Conservation (phyloP, 2,888 invertebrate species). For the Drosophila koepferae region DNA sequence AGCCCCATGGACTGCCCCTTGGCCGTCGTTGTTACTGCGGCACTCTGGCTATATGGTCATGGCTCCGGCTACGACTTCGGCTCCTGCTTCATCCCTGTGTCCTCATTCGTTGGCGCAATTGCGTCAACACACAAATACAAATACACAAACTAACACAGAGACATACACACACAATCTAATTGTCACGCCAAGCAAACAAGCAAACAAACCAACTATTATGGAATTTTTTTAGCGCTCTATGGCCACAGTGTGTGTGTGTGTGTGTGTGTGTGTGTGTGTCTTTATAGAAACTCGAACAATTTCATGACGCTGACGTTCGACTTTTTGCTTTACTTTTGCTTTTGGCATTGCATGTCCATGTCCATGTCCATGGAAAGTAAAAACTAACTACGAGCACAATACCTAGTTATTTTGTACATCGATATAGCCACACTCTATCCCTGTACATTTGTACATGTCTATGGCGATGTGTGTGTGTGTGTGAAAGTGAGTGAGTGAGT, state of each 20-base stretch:
- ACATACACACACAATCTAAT: constrained; percentile 64
- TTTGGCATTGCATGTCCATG: constrained; percentile 74
- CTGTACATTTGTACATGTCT: neutral
- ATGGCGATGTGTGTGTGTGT: neutral
- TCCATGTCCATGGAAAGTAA: constrained; percentile 73
- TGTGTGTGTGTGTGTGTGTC: constrained; percentile 22
- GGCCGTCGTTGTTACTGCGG: constrained; percentile 21
- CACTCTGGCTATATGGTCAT: constrained; percentile 37
- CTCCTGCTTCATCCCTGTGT: constrained; percentile 40
- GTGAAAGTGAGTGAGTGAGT: neutral
- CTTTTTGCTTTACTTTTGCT: constrained; percentile 69
- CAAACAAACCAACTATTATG: constrained; percentile 72
- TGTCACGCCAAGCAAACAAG: constrained; percentile 77
- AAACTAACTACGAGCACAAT: constrained; percentile 53
- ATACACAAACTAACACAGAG: constrained; percentile 22
- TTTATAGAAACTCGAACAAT: constrained; percentile 48
- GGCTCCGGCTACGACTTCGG: constrained; percentile 38
- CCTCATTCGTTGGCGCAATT: constrained; percentile 70
- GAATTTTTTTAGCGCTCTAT: constrained; percentile 65
- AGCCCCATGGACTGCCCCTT: constrained; percentile 1
- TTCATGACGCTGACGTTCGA: constrained; percentile 73
- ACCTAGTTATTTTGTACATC: constrained; percentile 45
- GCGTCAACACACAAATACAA: constrained; percentile 62
- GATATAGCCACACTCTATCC: constrained; percentile 20
- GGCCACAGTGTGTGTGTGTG: constrained; percentile 18